Conservation (phyloP, 2,113 vertebrate species). For the Rousettus leschenaultii region DNA sequence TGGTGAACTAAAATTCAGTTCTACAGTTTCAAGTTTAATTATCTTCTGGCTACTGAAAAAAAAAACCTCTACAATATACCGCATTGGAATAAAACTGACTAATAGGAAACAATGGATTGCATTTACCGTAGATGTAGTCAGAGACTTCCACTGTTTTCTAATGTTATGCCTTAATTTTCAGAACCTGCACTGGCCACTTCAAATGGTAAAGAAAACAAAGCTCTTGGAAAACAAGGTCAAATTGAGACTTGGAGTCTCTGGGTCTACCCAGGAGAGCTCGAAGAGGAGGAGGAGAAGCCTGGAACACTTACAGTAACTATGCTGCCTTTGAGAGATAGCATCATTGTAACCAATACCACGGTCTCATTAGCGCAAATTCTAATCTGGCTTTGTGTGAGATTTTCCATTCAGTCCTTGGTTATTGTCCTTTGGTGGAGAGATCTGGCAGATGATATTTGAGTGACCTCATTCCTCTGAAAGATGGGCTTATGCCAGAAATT, state of each 20-base stretch:
- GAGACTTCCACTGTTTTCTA: neutral
- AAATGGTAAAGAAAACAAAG: conserved; percentile 21
- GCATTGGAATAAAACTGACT: neutral
- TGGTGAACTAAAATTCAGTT: neutral
- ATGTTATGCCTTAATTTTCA: neutral
- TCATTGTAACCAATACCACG: conserved; percentile 27
- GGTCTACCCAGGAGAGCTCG: conserved; percentile 20
- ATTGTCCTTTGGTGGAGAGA: conserved; percentile 56
- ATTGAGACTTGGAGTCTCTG: conserved; percentile 43
- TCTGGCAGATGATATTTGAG: conserved; percentile 36
- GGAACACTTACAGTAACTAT: neutral
- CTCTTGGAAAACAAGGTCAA: conserved; percentile 65
- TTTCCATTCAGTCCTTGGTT: conserved; percentile 61
- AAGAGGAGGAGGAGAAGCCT: neutral
- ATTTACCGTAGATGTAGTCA: neutral
- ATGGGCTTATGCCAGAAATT: conserved; percentile 13
- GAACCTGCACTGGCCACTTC: neutral
- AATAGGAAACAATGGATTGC: neutral
- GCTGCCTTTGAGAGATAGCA: conserved; percentile 50
- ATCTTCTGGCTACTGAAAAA: neutral
- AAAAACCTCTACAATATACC: neutral
- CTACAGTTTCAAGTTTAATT: neutral
- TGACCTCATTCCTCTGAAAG: conserved; percentile 64
- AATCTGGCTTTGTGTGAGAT: conserved; percentile 42
- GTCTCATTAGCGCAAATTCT: conserved; percentile 51